Evolutionary conservation across 2,113 vertebrate genomes (phyloP).

Genomic region (Otocyon megalotis): DNA sequence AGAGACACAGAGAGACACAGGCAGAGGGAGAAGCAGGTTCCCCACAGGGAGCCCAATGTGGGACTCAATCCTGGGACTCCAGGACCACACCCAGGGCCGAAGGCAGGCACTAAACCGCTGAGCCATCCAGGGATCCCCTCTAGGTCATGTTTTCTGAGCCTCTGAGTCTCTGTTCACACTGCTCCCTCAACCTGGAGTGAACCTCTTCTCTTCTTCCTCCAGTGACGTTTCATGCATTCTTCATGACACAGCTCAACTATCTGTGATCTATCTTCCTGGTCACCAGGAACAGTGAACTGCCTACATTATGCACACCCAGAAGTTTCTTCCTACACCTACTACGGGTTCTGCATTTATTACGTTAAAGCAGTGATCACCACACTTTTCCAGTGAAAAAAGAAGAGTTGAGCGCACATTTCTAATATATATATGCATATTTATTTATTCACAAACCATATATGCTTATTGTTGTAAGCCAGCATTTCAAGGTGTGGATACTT

Average conservation of each 20-base stretch:
- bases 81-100: too few relatives aligned
- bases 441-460: neutral
- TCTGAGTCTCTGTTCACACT: neutral
- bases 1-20: too few relatives aligned
- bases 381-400: neutral
- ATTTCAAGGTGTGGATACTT: neutral
- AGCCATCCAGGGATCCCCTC: too few relatives aligned
- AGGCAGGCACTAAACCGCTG: too few relatives aligned
- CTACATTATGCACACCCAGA: neutral
- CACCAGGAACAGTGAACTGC: neutral
- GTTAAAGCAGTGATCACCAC: neutral
- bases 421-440: neutral
- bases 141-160: neutral
- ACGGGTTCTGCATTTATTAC: neutral
- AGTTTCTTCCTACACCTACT: neutral
- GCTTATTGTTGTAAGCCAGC: neutral
- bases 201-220: neutral
- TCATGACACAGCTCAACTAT: neutral
- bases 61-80: too few relatives aligned
- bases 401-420: neutral
- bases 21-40: too few relatives aligned
- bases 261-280: neutral
- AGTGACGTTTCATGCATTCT: neutral
- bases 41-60: too few relatives aligned
- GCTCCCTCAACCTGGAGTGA: neutral